phyloP scores from a whole-genome alignment of 1,140 invertebrate species.

The Bombyx mandarina region DNA sequence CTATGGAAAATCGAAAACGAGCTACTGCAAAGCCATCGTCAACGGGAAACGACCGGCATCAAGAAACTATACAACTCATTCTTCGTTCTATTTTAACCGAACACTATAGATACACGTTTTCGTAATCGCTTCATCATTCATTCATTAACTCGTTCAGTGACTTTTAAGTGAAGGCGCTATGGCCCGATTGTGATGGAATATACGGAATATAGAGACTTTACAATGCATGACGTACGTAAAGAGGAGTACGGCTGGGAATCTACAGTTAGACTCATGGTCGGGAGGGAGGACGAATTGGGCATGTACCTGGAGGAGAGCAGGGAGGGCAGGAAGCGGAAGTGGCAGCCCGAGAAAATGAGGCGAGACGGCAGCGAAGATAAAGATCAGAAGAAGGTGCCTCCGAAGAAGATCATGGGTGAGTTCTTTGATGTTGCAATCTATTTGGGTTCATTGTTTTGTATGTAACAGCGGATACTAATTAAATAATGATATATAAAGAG shows the following conservation, averaged over 20 bases:
- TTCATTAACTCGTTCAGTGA: constrained; percentile 52
- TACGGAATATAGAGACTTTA: constrained; percentile 39
- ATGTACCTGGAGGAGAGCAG: constrained; percentile 55
- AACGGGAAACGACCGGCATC: constrained; percentile 84
- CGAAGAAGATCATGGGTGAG: constrained; percentile 61
- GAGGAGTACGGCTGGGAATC: constrained; percentile 56
- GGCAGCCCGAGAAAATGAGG: constrained; percentile 46
- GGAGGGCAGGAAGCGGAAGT: constrained; percentile 53
- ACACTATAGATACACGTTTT: neutral
- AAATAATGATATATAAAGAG: neutral
- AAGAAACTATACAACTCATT: constrained; percentile 89
- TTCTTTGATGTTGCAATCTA: constrained; percentile 5
- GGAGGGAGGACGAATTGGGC: constrained; percentile 46
- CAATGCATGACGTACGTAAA: constrained; percentile 52
- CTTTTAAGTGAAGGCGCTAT: constrained; percentile 43
- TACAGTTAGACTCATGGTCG: constrained; percentile 41
- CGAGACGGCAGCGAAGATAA: constrained; percentile 46
- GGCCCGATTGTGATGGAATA: constrained; percentile 55
- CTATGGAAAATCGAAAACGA: constrained; percentile 78
- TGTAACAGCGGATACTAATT: neutral
- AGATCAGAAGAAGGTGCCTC: constrained; percentile 52
- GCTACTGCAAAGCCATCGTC: constrained; percentile 83
- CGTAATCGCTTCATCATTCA: constrained; percentile 22
- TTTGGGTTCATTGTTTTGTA: neutral
- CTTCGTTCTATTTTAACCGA: constrained; percentile 85